Conservation (phyloP, 1,140 invertebrate species). For the Drosophila elegans region DNA sequence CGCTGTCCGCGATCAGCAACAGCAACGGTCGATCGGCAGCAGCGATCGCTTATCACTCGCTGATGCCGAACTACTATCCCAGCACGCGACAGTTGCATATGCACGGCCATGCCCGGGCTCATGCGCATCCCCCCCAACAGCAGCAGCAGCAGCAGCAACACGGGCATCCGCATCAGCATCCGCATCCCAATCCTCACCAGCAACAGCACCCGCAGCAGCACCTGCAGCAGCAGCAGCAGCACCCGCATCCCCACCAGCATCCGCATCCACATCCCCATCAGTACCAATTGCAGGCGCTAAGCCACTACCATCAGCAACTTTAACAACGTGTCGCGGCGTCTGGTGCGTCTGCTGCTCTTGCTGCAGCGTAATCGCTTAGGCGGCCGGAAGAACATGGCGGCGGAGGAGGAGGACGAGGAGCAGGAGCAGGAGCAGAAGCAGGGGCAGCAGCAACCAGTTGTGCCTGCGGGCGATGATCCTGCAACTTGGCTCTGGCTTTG, state of each 20-base stretch:
- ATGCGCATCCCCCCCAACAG: conserved; percentile 30
- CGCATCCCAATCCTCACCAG: not conserved
- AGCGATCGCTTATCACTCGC: conserved; percentile 38
- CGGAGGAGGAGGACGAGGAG: not conserved
- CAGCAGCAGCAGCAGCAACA: conserved; percentile 17
- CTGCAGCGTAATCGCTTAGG: conserved; percentile 16
- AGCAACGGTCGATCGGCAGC: conserved; percentile 16
- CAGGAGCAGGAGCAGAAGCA: conserved; percentile 1
- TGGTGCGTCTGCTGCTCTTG: conserved; percentile 42
- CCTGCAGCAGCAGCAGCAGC: conserved; percentile 3
- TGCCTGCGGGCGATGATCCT: not conserved
- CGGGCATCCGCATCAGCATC: conserved; percentile 14
- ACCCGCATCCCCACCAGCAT: conserved; percentile 23
- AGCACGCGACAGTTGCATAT: conserved; percentile 25
- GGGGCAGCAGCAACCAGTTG: not conserved
- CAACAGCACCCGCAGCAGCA: conserved; percentile 9
- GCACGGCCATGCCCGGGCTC: conserved; percentile 26
- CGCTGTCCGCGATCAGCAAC: conserved; percentile 11
- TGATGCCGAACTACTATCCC: conserved; percentile 49
- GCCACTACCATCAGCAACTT: conserved; percentile 82
- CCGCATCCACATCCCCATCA: conserved; percentile 32
- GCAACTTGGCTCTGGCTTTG: conserved; percentile 27
- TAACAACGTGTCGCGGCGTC: conserved; percentile 72
- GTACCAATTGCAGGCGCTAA: conserved; percentile 66
- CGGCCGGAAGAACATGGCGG: conserved; percentile 6